These are phyloP conservation scores for Lymantria monacha DNA, from an alignment of 2,888 invertebrate species.

Conservation along the genomic window DNA sequence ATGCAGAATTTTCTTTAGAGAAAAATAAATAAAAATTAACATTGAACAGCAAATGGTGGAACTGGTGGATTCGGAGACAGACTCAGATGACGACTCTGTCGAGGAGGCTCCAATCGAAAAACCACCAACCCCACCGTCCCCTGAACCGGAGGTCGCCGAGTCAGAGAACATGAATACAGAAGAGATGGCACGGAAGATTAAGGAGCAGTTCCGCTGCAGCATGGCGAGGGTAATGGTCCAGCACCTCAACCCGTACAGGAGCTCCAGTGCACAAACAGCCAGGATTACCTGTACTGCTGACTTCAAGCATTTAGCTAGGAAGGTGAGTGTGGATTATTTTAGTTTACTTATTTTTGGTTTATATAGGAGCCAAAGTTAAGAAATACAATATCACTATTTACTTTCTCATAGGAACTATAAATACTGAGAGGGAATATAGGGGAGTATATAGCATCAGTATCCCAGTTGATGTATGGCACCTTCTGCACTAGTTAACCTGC, in stretches of 20 bases:
- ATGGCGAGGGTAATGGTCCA: slow-evolving; percentile 92
- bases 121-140: slow-evolving; percentile 12
- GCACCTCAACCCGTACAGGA: slow-evolving; percentile 93
- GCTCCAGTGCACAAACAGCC: slow-evolving; percentile 91
- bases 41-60: slow-evolving; percentile 58
- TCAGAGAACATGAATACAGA: slow-evolving; percentile 13
- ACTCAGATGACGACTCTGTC: slow-evolving; percentile 38
- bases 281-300: slow-evolving; percentile 94
- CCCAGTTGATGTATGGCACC: no score
- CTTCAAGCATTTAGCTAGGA: slow-evolving; percentile 96
- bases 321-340: slow-evolving; percentile 80
- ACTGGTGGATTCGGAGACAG: slow-evolving; percentile 64
- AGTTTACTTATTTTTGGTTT: not conserved
- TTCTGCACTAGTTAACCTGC: no score
- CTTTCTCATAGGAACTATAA: no score
- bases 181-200: slow-evolving; percentile 86
- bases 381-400: no score
- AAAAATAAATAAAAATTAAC: not conserved
- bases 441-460: no score
- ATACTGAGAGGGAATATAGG: no score
- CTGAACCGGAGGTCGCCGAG: slow-evolving; percentile 16
- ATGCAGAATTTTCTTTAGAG: no score
- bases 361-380: no score
- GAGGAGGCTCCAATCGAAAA: slow-evolving; percentile 25
- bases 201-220: slow-evolving; percentile 91